Evolutionary conservation across 1,140 invertebrate species (phyloP), one percentile per base, ranked within the genome.

Genomic region (Eupristina koningsbergeri): DNA sequence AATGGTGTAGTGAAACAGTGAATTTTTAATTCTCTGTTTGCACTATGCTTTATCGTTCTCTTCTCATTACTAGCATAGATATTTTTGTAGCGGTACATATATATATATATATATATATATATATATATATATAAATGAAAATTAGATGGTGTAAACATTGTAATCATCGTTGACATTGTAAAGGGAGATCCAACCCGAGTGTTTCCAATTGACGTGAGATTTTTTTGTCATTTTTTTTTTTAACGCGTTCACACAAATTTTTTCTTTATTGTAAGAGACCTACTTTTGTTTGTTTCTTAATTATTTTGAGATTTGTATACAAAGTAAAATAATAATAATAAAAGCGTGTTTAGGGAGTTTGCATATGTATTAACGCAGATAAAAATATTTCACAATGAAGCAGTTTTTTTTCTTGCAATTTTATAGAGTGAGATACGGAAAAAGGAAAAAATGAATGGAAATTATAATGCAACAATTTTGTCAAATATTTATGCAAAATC

Each of bases 31-130:
- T 79, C 75, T 84, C 61, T 84, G 73, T 81, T 85, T 69, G 79
- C 69, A 85, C 22, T 74, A 53, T 45, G 74, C 77, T 74, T 76
- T 75, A 75, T 83, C 74, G 67, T 77, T 13, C 58, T 61, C 69
- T 81, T 50, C 84, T 85, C 64, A 50, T 81, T n/a, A n/a, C 50
- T 85, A 85, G 84, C 63, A 85, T 85, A 85, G 84, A 81, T 85
- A 85, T 85, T 85, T 85, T 85, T 85, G 84, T 85, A 85, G 84
- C 64, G 41, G 34, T 71, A 81, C 64, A 64, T 81, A 69, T 85
- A n/a, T n/a, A n/a, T n/a, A n/a, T n/a, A n/a, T n/a, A n/a, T n/a
- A n/a, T n/a, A n/a, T n/a, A n/a, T n/a, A n/a, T n/a, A n/a, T n/a
- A n/a, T n/a, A n/a, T n/a, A n/a, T n/a, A n/a, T n/a, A 81, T 64